These are phyloP conservation scores for Chionis minor DNA, from an alignment of 2,113 vertebrate genomes.

Conservation along the genomic window DNA sequence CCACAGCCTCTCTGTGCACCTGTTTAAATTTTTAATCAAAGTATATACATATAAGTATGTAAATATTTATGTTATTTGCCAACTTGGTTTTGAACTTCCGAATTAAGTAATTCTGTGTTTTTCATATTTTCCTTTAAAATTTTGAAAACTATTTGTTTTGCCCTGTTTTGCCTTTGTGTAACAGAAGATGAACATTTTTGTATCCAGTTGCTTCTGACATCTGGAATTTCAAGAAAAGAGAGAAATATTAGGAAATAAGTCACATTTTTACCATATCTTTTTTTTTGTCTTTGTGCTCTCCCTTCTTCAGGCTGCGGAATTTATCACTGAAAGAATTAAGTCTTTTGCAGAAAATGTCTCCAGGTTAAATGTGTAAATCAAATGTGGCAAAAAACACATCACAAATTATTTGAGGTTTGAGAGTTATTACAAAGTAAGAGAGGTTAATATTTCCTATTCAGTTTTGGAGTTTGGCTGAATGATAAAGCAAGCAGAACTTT, in stretches of 20 bases:
- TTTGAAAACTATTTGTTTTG: background rate
- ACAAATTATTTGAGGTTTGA: background rate
- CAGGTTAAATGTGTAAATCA: background rate
- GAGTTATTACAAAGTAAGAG: background rate
- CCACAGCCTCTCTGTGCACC: background rate
- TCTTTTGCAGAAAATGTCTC: background rate
- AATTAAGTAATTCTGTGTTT: background rate
- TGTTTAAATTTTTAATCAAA: background rate
- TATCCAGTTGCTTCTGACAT: background rate
- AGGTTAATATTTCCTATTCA: background rate
- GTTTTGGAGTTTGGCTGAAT: background rate
- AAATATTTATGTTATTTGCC: background rate
- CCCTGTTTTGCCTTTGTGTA: background rate
- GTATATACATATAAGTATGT: too few species aligned
- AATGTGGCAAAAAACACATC: background rate
- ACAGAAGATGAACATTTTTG: background rate
- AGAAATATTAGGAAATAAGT: background rate
- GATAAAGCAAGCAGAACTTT: background rate
- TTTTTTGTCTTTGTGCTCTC: background rate
- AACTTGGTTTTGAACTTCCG: background rate
- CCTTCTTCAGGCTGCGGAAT: background rate
- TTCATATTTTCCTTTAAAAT: background rate
- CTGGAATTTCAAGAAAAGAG: background rate
- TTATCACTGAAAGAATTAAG: background rate
- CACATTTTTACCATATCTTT: background rate